These are phyloP conservation scores for Sesia apiformis DNA, from an alignment of 2,888 invertebrate genomes.

Conservation along the genomic window DNA sequence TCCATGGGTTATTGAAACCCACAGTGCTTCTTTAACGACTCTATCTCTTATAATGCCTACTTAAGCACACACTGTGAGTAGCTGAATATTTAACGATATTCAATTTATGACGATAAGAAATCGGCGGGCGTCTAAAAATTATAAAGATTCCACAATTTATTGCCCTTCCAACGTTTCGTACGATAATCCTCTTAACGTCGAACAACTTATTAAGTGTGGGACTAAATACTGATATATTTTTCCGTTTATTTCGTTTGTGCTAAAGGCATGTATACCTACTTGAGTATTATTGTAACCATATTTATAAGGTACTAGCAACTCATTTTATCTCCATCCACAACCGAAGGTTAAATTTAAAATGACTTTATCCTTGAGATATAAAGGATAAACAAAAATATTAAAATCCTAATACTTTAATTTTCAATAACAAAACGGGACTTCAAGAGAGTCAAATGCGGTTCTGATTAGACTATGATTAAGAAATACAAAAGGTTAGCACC, in stretches of 20 bases:
- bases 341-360: no score
- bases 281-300: no score
- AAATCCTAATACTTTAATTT: no score
- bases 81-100: conserved; percentile 62
- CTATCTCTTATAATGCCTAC: conserved; percentile 57
- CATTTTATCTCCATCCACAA: no score
- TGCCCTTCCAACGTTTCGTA: conserved; percentile 25
- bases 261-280: conserved; percentile 12
- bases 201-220: conserved; percentile 68
- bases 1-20: conserved; percentile 16
- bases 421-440: no score
- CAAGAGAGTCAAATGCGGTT: no score
- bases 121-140: conserved; percentile 58
- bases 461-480: no score
- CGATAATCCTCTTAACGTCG: conserved; percentile 64
- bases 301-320: no score
- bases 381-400: no score
- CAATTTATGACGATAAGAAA: conserved; percentile 66
- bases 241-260: conserved; percentile 38
- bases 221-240: conserved; percentile 69
- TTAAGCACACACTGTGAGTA: conserved; percentile 41
- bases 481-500: no score
- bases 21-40: conserved; percentile 48
- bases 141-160: conserved; percentile 73
- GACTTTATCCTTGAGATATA: no score